phyloP scores from a whole-genome alignment of 2,113 vertebrate genomes.

The Colaptes auratus region DNA sequence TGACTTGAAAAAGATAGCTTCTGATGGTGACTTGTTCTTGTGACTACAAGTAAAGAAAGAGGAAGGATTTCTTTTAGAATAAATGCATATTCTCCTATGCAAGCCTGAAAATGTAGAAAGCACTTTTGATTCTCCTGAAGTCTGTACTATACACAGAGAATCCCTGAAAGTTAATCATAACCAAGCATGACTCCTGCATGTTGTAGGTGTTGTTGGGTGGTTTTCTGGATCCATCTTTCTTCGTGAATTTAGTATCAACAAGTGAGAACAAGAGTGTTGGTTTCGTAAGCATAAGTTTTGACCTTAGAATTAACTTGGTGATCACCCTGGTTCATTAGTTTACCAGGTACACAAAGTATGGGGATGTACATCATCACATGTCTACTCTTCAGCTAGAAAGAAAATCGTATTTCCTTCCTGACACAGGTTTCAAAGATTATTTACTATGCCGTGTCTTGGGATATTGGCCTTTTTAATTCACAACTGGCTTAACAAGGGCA shows the following conservation, averaged over 20 bases:
- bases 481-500: conserved; percentile 8
- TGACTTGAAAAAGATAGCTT: not conserved
- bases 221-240: not conserved
- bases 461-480: not conserved
- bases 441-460: not conserved
- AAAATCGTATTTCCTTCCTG: not conserved
- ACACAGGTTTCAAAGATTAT: conserved; percentile 5
- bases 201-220: not conserved
- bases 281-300: not conserved
- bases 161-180: not conserved
- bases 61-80: not conserved
- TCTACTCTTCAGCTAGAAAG: not conserved
- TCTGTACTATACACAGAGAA: not conserved
- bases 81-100: not conserved
- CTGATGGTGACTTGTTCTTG: not conserved
- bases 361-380: not conserved
- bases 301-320: not conserved
- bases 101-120: not conserved
- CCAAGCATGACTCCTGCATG: not conserved
- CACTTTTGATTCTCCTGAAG: not conserved
- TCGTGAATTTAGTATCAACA: not conserved
- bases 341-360: not conserved
- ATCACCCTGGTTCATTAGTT: not conserved
- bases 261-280: not conserved
- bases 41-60: not conserved